A percentile compares a stretch with the other conserved stretches of the same genome.
These are phyloP conservation scores for Strix occidentalis DNA, from an alignment of 2,797 vertebrate genomes.

Conservation along the genomic window DNA sequence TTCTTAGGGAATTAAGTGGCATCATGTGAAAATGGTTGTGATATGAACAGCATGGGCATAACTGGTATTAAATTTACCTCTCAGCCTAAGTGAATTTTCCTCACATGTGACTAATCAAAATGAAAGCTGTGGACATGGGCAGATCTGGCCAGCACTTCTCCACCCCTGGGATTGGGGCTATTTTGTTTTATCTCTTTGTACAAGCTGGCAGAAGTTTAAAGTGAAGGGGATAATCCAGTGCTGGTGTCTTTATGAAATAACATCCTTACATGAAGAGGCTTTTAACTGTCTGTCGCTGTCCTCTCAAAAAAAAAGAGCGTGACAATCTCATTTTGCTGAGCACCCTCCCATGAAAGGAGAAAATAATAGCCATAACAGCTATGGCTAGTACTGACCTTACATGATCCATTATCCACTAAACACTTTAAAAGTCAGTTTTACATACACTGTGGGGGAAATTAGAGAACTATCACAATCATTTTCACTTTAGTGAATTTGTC, in stretches of 20 bases:
- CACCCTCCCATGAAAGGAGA: constrained; percentile 83
- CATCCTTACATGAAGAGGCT: constrained; percentile 87
- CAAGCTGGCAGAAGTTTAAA: constrained; percentile 88
- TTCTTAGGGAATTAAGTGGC: constrained; percentile 95
- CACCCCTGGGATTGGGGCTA: constrained; percentile 85
- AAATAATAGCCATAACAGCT: constrained; percentile 81
- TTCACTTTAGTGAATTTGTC: constrained; percentile 77
- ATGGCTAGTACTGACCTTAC: constrained; percentile 80
- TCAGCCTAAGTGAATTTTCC: constrained; percentile 94
- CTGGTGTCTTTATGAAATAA: constrained; percentile 88
- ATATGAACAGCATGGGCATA: constrained; percentile 97
- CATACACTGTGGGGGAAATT: constrained; percentile 74
- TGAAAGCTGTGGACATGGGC: constrained; percentile 94
- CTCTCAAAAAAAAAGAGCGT: constrained; percentile 79
- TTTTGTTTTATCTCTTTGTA: constrained; percentile 90
- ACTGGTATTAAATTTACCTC: constrained; percentile 91
- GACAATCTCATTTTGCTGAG: constrained; percentile 86
- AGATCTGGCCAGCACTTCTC: constrained; percentile 80
- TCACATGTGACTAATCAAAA: constrained; percentile 93
- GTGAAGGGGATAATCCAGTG: constrained; percentile 86
- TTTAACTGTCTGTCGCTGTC: constrained; percentile 85
- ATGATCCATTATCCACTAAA: constrained; percentile 82
- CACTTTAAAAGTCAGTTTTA: constrained; percentile 84
- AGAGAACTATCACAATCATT: constrained; percentile 74
- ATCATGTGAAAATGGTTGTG: constrained; percentile 94